Conservation (phyloP, 2,797 vertebrate genomes). For the Microctenopoma stevenorrisi region DNA sequence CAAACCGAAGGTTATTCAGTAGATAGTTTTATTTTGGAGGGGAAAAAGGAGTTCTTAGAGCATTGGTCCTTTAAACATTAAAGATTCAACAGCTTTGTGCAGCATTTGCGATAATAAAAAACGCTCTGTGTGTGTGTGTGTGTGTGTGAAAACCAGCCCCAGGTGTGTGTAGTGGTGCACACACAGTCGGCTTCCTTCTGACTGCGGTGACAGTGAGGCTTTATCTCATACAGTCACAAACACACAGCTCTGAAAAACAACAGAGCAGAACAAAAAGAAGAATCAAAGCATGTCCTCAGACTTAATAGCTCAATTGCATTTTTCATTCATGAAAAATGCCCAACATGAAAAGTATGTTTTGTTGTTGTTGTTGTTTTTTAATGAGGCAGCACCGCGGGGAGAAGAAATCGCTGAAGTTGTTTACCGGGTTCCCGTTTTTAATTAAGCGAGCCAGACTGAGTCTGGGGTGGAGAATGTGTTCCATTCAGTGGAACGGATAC, state of each 20-base stretch:
- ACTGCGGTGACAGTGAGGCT: neutral
- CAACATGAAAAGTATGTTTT: constrained; percentile 51
- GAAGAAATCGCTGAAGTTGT: constrained; percentile 66
- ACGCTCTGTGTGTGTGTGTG: too few species aligned
- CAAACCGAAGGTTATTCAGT: neutral
- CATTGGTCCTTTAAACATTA: neutral
- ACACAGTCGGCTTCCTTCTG: constrained; percentile 10
- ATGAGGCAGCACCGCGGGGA: constrained; percentile 19
- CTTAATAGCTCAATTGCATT: constrained; percentile 49
- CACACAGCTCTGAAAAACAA: constrained; percentile 26
- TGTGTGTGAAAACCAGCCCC: constrained; percentile 1
- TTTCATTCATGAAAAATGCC: constrained; percentile 30
- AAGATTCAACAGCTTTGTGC: neutral
- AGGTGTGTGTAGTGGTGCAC: neutral
- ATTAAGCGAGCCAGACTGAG: constrained; percentile 66
- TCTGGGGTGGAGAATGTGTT: constrained; percentile 70
- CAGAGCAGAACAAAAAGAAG: constrained; percentile 41
- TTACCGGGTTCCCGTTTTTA: constrained; percentile 68
- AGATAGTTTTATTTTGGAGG: too few species aligned
- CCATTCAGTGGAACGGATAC: constrained; percentile 74
- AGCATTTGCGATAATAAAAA: neutral
- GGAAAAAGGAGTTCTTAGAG: too few species aligned
- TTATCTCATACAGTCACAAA: constrained; percentile 57
- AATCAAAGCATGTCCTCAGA: constrained; percentile 48
- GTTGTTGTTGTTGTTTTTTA: constrained; percentile 8